A percentile compares a stretch with the other conserved stretches of the same genome.
These are phyloP conservation scores for Monodelphis domestica DNA, from an alignment of 2,797 vertebrate species.

Conservation along the genomic window DNA sequence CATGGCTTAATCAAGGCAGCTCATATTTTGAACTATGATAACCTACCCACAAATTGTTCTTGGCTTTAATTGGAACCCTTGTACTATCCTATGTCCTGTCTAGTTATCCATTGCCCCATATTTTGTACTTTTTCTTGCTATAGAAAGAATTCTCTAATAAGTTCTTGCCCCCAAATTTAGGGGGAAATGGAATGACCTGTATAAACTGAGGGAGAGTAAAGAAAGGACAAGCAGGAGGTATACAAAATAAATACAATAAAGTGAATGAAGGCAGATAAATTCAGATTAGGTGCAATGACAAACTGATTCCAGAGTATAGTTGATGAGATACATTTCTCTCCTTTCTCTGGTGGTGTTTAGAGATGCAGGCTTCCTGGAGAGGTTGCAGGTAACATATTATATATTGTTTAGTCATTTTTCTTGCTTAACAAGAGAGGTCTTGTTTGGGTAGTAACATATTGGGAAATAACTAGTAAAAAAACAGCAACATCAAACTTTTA, in stretches of 20 bases:
- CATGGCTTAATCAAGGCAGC: not conserved
- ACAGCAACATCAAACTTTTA: no score
- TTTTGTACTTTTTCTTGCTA: not conserved
- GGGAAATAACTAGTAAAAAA: not conserved
- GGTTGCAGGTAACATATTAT: not conserved
- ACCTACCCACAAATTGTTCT: not conserved
- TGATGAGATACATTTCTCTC: not conserved
- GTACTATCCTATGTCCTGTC: not conserved
- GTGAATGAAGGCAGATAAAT: not conserved
- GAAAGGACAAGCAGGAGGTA: not conserved
- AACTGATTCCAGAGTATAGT: not conserved
- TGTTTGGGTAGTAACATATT: not conserved
- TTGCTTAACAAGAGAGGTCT: not conserved
- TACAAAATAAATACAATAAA: not conserved
- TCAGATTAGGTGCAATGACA: not conserved
- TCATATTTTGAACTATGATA: not conserved
- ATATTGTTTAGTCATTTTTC: not conserved
- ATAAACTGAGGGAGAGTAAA: not conserved
- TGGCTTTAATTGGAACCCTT: not conserved
- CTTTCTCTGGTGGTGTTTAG: not conserved
- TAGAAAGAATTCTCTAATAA: not conserved
- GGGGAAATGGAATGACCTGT: not conserved
- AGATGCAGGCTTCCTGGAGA: not conserved
- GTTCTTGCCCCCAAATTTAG: not conserved
- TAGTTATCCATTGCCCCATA: not conserved